Conservation (phyloP, 2,888 invertebrate genomes). For the Globia sparganii region DNA sequence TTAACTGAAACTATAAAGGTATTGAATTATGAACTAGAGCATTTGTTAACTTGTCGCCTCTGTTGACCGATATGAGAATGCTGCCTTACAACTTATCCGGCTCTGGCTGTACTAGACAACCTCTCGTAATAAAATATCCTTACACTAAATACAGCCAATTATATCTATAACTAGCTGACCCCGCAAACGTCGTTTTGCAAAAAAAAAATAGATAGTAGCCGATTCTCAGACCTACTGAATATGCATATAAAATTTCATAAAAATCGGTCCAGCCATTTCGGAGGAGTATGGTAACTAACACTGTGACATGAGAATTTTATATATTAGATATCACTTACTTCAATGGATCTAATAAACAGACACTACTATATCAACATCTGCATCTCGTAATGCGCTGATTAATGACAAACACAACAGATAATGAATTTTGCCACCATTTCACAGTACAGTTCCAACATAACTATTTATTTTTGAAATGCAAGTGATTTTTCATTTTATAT, state of each 20-base stretch:
- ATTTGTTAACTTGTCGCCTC: conserved; percentile 40
- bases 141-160: conserved; percentile 56
- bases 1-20: conserved; percentile 25
- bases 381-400: background rate
- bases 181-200: too few relatives aligned
- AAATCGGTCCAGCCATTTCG: too few relatives aligned
- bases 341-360: conserved; percentile 40
- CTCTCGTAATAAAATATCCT: conserved; percentile 23
- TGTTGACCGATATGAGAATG: conserved; percentile 50
- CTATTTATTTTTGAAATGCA: conserved; percentile 24
- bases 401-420: conserved; percentile 11
- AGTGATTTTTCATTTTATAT: background rate
- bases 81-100: conserved; percentile 25
- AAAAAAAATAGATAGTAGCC: too few relatives aligned
- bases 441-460: conserved; percentile 1
- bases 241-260: too few relatives aligned
- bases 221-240: too few relatives aligned
- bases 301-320: too few relatives aligned
- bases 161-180: conserved; percentile 54
- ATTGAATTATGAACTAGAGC: conserved; percentile 29
- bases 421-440: conserved; percentile 18
- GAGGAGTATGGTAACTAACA: too few relatives aligned
- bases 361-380: conserved; percentile 21
- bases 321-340: conserved; percentile 61
- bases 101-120: conserved; percentile 24